Percentiles rank a stretch among this genome's conserved stretches.
These are phyloP conservation scores for Ammospiza maritima DNA, from an alignment of 2,797 vertebrate species.

Conservation along the genomic window DNA sequence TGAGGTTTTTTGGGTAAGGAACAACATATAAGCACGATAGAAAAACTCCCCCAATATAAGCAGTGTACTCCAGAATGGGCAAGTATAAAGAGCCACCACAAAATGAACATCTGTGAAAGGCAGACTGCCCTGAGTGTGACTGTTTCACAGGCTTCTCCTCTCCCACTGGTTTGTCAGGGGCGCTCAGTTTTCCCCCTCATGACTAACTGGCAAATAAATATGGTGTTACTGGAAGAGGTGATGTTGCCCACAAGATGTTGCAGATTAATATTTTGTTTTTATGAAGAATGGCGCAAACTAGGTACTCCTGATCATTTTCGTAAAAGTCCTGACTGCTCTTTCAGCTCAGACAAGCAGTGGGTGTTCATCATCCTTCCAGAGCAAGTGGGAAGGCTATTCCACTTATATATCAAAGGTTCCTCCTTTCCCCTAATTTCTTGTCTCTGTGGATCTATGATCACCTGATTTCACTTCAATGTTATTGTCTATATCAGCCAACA, in stretches of 20 bases:
- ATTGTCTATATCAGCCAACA: background rate
- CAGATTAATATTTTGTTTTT: background rate
- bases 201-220: background rate
- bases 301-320: background rate
- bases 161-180: background rate
- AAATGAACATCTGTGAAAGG: rapidly evolving
- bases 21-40: background rate
- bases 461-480: background rate
- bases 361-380: background rate
- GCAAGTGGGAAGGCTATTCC: background rate
- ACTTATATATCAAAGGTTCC: background rate
- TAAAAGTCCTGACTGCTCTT: background rate
- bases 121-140: background rate
- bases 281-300: background rate
- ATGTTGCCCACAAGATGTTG: background rate
- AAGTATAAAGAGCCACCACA: background rate
- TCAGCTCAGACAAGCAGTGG: background rate
- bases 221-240: background rate
- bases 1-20: background rate
- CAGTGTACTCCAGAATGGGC: background rate
- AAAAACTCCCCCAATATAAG: background rate
- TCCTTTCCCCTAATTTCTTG: background rate
- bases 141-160: background rate
- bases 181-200: background rate
- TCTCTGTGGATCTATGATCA: background rate